Evolutionary conservation across 2,888 invertebrate genomes (phyloP), one percentile per base, ranked within the genome.

Genomic region (Litoditis marina): DNA sequence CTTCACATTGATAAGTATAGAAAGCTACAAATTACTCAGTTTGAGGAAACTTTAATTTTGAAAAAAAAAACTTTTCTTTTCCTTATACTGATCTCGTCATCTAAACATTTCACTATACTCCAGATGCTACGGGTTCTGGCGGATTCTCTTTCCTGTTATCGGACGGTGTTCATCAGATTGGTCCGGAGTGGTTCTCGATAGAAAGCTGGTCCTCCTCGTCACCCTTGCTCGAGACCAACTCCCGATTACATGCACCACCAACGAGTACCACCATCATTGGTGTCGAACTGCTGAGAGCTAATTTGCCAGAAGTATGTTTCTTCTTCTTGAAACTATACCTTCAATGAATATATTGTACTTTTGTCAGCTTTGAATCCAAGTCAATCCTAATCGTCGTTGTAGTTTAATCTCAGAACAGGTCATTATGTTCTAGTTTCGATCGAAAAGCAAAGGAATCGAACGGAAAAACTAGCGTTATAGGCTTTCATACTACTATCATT

Each of bases 91-190:
- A 13, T 42, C 36, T 51, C 32, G 31, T 34, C 47, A 13, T 25
- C 36, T 42, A 6, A 28, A 39, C n/a, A n/a, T n/a, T n/a, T n/a
- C 19, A 34, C 34, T n/a, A n/a, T 57, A 25, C 32, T 56, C 28
- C 53, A 68, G 68, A 68, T 44, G 44, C 62, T 6, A 39, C 56
- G 11, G 51, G 60, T 27, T 64, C 68, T 25, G 74, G 71, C 2
- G 81, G 81, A 22, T 81, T 81, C 61, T 74, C 78, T 1, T 81
- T 81, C 62, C 69, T 80, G 36, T 61, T 81, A 22, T 71, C 74
- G 13, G 81, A 81, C 68, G 81, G 81, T 16, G 61, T 74, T 4
- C 78, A 76, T 56, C 77, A 82, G 66, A 66, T 74, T 19, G 74
- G 74, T 8, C 75, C 80, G 28, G 81, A 82, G 60, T 80, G 77